A percentile compares a stretch with the other conserved stretches of the same genome.
phyloP scores from a whole-genome alignment of 2,888 invertebrate genomes.

The Laspeyria flexula region DNA sequence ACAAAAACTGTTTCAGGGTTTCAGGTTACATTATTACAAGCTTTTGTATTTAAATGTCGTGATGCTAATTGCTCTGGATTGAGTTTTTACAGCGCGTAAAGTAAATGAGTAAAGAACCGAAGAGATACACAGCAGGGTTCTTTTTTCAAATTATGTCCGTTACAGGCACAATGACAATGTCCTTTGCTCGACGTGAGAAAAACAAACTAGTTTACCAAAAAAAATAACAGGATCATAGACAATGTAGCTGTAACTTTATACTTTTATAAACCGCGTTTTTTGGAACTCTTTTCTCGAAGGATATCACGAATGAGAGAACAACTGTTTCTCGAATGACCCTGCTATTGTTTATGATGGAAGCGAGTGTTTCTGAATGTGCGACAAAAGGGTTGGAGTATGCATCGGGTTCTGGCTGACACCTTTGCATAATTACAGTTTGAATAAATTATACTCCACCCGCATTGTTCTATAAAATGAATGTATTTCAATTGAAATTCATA shows the following conservation, averaged over 20 bases:
- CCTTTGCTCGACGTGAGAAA: slow-evolving; percentile 8
- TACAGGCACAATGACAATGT: background rate
- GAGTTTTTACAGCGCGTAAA: too few relatives aligned
- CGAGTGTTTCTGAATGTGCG: slow-evolving; percentile 9
- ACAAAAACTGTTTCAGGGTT: too few relatives aligned
- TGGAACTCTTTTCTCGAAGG: slow-evolving; percentile 20
- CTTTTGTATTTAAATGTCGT: too few relatives aligned
- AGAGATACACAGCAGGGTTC: too few relatives aligned
- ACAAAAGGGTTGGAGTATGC: slow-evolving; percentile 35
- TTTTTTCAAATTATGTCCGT: background rate
- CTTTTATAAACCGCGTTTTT: slow-evolving; percentile 19
- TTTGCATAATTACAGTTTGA: slow-evolving; percentile 11
- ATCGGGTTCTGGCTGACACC: slow-evolving; percentile 13
- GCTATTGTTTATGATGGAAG: slow-evolving; percentile 42
- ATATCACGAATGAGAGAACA: slow-evolving; percentile 18
- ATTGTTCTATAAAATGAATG: too few relatives aligned
- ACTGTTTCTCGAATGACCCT: slow-evolving; percentile 32
- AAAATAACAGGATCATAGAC: slow-evolving; percentile 37
- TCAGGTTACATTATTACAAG: too few relatives aligned
- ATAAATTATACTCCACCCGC: background rate
- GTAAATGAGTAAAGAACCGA: too few relatives aligned
- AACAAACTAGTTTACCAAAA: slow-evolving; percentile 18
- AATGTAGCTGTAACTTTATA: slow-evolving; percentile 29
- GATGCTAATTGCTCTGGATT: too few relatives aligned
- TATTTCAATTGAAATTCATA: too few relatives aligned